Base-by-base conservation (phyloP, 2,888 invertebrate genomes). In the Nyleta sp. region DNA sequence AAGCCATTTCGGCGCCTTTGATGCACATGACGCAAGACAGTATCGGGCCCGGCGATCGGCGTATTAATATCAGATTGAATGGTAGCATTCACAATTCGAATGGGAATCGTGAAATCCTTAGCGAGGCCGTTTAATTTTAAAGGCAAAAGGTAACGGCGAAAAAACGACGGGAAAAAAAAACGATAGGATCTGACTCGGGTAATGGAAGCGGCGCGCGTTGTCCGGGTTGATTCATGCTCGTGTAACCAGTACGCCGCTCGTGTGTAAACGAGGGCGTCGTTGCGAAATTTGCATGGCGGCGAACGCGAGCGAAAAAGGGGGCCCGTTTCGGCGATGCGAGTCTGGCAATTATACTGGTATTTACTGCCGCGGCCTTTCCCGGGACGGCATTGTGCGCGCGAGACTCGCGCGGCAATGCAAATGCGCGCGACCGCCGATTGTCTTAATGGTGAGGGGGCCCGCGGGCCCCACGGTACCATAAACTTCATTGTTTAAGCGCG, bases 401-500 rank as follows among this genome's bases (percentile, higher is more conserved):
- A 78, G 71, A 38, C 48, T 53, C 50, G 52, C 82, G 81, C 86
- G 44, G 50, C 38, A 5, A 88, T 89, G 88, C 87, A 87, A 88
- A 89, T 89, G 87, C 84, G 77, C 80, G 80, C 80, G 84, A 84
- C 85, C 82, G 83, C 85, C 89, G 89, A 89, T 89, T 88, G 89
- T 89, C 88, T 89, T 89, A 89, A 89, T 87, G 88, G 85, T 72
- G 79, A 72, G 80, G 71, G 80, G 74, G 80, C 81, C 82, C 81
- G 83, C 76, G 74, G 84, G 83, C 84, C n/a, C 55, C 48, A 86
- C 89, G 84, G 83, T 84, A 6, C 55, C 48, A 86, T 90, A 89
- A 89, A 89, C 87, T 88, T 88, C 89, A 88, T 90, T 89, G 89
- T 90, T 89, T 87, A 87, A 86, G 84, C 85, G 86, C 85, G 87